Conservation (phyloP, 1,140 invertebrate genomes). For the Geopemphigus sp. region DNA sequence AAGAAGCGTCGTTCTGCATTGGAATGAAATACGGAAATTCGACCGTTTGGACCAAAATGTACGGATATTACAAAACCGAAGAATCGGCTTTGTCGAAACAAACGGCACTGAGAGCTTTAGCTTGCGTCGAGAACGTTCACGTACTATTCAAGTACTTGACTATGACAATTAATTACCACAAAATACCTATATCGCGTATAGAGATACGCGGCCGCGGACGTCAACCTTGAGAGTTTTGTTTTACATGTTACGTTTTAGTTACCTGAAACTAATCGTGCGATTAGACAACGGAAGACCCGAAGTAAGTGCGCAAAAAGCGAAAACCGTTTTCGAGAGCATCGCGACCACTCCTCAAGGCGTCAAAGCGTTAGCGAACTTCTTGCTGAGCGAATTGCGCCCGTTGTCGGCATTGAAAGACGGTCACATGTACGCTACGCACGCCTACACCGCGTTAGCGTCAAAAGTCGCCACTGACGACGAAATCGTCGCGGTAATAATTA, state of each 20-base stretch:
- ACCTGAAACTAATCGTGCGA: too few relatives aligned
- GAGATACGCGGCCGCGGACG: too few relatives aligned
- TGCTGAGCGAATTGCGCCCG: not conserved
- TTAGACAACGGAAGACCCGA: too few relatives aligned
- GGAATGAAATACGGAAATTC: not conserved
- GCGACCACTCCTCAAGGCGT: not conserved
- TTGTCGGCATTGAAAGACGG: not conserved
- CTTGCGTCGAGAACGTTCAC: not conserved
- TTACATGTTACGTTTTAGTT: too few relatives aligned
- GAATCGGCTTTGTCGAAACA: not conserved
- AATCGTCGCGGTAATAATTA: not conserved
- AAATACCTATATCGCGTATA: too few relatives aligned
- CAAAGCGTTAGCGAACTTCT: not conserved
- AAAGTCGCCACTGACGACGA: conserved; percentile 2
- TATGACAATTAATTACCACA: too few relatives aligned
- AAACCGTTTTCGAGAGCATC: not conserved
- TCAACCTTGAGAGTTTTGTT: too few relatives aligned
- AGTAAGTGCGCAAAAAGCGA: not conserved
- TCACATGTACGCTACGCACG: not conserved
- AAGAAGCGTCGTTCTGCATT: conserved; percentile 1
- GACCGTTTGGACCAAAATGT: not conserved
- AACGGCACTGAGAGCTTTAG: not conserved
- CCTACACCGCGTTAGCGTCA: not conserved
- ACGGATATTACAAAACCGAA: not conserved
- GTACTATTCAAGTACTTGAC: not conserved